Base-by-base conservation (phyloP, 2,888 invertebrate species). In the Anodontia alba region DNA sequence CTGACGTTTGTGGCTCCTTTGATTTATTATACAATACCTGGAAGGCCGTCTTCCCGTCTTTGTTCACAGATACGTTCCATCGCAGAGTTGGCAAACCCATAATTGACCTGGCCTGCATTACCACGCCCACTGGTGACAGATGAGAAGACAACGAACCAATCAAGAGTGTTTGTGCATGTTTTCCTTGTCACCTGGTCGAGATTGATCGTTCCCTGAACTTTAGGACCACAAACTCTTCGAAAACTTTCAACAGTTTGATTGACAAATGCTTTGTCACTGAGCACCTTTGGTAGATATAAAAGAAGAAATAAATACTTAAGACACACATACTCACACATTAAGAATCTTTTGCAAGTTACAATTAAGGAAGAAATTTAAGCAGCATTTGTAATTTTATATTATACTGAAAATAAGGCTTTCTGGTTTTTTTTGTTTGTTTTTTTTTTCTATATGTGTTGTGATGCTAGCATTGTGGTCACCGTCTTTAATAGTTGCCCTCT, bases 111-210 rank as follows among this genome's bases (percentile, higher is more conserved):
- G 1, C 99, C 99, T 67, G 97, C 96, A 95, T 99, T 99, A 81
- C 99, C 99, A 88, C 99, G 96, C 12, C 99, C 99, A 95, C 99
- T 98, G 42, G 98, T 98, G 78, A 99, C 97, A 57, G 98, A 98
- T 51, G 99, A 99, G 96, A 99, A 99, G 79, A 96, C 97, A 70
- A 99, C 98, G 94, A 99, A 99, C 95, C 98, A 97, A 91, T 98
- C 98, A 87, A 95, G 92, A 94, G 87, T 81, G 20, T 97, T 96
- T 0, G 97, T 96, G 88, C 98, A 97, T 77, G 96, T 93, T 87
- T 96, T 95, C 77, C 99, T 96, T 0, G 98, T 97, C 12, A 96
- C 96, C 36, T 94, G 94, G 94, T 99, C 99, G 90, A 99, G 95
- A 91, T 97, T 96, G 89, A 96, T 96, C 0, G 98, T 98, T n/a